Conservation (phyloP, 2,797 vertebrate genomes). For the Pangasius djambal region DNA sequence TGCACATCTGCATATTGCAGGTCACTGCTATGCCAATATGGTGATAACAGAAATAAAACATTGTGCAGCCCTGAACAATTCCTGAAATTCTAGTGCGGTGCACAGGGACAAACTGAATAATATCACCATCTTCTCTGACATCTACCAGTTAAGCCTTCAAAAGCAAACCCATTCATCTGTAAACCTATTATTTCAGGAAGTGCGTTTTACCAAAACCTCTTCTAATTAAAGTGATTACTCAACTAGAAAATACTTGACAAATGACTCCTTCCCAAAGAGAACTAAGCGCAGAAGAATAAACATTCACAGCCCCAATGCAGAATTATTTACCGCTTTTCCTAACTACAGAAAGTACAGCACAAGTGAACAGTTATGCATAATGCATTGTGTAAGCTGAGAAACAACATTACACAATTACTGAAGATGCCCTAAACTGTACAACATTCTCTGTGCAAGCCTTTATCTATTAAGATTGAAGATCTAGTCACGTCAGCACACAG, state of each 20-base stretch:
- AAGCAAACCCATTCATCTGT: background rate
- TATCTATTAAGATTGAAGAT: background rate
- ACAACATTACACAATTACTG: background rate
- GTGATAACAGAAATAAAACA: background rate
- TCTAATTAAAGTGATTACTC: conserved; percentile 29
- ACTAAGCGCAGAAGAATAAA: background rate
- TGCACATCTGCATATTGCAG: background rate
- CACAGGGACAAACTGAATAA: background rate
- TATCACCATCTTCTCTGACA: background rate
- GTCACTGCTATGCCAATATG: background rate
- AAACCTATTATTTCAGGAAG: conserved; percentile 5
- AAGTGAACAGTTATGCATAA: background rate
- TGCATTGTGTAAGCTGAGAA: conserved; percentile 11
- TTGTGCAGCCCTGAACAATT: background rate
- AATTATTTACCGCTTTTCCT: background rate
- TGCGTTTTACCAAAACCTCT: background rate
- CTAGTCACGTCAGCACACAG: background rate
- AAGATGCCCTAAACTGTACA: background rate
- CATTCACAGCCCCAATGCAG: background rate
- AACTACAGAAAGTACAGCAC: conserved; percentile 10
- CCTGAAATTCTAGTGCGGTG: background rate
- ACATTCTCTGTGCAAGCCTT: no score
- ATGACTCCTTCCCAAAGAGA: background rate
- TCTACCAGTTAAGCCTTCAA: background rate
- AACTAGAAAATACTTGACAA: background rate